phyloP scores from a whole-genome alignment of 1,140 invertebrate species.

The Zaprionus camerounensis region DNA sequence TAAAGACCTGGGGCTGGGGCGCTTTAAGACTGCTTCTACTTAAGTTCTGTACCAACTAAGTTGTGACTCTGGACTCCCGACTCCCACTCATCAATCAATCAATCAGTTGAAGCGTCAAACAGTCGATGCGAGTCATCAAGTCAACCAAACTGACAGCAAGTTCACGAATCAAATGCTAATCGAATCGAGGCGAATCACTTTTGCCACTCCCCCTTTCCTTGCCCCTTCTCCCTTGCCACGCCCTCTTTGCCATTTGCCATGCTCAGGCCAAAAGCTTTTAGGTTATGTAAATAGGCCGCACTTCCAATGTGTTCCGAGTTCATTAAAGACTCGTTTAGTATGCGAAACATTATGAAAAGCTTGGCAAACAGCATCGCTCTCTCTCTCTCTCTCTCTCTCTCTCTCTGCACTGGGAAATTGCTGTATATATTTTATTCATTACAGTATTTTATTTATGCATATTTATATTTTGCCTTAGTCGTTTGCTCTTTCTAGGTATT shows the following conservation, averaged over 20 bases:
- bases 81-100: constrained; percentile 65
- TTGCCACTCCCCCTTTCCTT: neutral
- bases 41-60: constrained; percentile 3
- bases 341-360: neutral
- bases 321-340: constrained; percentile 4
- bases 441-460: neutral
- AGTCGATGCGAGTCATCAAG: constrained; percentile 70
- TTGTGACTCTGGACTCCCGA: neutral
- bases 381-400: too few relatives aligned
- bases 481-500: neutral
- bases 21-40: constrained; percentile 29
- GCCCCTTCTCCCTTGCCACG: neutral
- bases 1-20: neutral
- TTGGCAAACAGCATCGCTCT: neutral
- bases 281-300: constrained; percentile 38
- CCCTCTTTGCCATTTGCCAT: neutral
- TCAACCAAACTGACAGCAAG: constrained; percentile 65
- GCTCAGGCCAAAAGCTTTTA: constrained; percentile 56
- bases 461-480: neutral
- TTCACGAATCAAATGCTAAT: constrained; percentile 77
- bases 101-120: constrained; percentile 52
- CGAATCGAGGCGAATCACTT: constrained; percentile 44
- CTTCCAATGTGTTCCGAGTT: neutral
- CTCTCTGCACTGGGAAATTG: too few relatives aligned
- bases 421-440: neutral